Conservation (phyloP, 2,797 vertebrate species). For the Xenopus petersii region DNA sequence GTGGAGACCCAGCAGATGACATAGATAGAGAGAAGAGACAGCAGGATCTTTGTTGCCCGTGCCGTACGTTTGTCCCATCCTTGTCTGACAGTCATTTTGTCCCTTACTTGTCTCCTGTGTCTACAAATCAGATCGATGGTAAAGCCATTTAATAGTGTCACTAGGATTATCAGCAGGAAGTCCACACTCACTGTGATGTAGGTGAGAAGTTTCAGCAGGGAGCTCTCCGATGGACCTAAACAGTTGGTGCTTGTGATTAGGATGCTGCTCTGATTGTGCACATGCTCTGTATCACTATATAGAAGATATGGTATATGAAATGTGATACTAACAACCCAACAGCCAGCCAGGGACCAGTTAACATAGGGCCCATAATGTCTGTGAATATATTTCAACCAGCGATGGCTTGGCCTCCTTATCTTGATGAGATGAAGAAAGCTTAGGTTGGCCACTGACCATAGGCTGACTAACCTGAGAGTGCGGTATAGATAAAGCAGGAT, state of each 20-base stretch:
- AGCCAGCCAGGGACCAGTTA: slow-evolving; percentile 18
- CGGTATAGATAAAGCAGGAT: slow-evolving; percentile 30
- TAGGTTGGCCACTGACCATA: slow-evolving; percentile 48
- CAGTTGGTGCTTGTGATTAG: not conserved
- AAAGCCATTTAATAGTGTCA: slow-evolving; percentile 39
- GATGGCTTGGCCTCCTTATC: slow-evolving; percentile 32
- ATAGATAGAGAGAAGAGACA: slow-evolving; percentile 31
- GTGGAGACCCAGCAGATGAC: slow-evolving; percentile 49
- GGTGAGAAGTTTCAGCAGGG: too few relatives aligned
- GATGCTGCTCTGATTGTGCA: not conserved
- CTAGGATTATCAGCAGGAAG: slow-evolving; percentile 32
- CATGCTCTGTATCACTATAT: not conserved
- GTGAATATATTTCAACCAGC: slow-evolving; percentile 36
- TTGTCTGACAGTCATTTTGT: not conserved
- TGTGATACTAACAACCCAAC: not conserved
- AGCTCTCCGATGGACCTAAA: too few relatives aligned
- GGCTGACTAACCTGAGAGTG: slow-evolving; percentile 41
- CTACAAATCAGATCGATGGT: slow-evolving; percentile 40
- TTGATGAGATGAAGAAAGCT: slow-evolving; percentile 53
- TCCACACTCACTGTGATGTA: slow-evolving; percentile 40
- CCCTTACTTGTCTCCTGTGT: slow-evolving; percentile 39
- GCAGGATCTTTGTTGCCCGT: slow-evolving; percentile 36
- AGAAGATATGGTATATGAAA: not conserved
- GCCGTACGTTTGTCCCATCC: slow-evolving; percentile 30
- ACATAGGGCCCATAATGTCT: slow-evolving; percentile 8